Evolutionary conservation across 2,797 vertebrate genomes (phyloP).

Genomic region (Alectoris magna): DNA sequence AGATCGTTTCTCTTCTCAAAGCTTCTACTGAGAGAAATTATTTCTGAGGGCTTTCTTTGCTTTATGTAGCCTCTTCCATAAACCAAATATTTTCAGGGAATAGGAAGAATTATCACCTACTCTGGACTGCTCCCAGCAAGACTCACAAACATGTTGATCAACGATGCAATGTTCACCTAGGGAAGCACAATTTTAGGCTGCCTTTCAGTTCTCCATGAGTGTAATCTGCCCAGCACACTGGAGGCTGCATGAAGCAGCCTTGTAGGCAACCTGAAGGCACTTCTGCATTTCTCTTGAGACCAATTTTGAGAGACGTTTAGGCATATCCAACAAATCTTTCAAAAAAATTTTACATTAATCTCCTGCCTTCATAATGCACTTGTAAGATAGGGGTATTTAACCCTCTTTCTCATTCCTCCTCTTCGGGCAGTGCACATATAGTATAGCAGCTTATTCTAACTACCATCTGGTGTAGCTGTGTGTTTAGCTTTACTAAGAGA

Average conservation of each 20-base stretch:
- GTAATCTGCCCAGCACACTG: accelerated
- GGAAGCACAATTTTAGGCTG: neutral
- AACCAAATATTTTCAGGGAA: neutral
- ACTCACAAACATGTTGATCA: neutral
- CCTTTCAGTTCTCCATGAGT: accelerated
- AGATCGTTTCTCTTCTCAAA: neutral
- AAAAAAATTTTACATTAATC: neutral
- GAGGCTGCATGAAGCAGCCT: neutral
- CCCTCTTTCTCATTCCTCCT: neutral
- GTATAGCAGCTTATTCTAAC: slow-evolving; percentile 18
- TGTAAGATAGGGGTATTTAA: neutral
- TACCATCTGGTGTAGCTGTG: neutral
- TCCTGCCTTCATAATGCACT: neutral
- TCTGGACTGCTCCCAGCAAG: accelerated
- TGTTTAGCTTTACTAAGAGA: neutral
- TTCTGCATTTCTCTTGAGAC: neutral
- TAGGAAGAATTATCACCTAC: neutral
- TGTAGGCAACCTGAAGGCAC: neutral
- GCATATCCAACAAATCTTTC: accelerated
- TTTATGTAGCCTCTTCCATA: neutral
- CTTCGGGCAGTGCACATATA: neutral
- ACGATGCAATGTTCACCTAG: accelerated
- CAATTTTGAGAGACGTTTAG: neutral
- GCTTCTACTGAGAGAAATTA: neutral
- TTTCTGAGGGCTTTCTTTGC: neutral